Evolutionary conservation across 2,888 invertebrate species (phyloP).

Genomic region (Megastigmus dorsalis): DNA sequence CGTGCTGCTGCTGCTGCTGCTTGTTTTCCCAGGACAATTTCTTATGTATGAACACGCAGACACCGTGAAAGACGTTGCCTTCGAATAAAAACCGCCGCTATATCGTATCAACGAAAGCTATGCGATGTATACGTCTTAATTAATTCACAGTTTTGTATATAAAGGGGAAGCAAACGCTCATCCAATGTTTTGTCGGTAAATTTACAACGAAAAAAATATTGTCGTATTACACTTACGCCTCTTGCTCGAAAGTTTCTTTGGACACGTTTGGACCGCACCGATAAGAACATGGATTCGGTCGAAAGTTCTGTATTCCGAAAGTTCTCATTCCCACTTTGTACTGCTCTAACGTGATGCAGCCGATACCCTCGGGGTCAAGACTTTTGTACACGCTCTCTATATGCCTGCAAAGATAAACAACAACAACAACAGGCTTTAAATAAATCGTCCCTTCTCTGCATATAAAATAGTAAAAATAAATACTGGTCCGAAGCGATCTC

Average conservation of each 20-base stretch:
- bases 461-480: no score
- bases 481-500: no score
- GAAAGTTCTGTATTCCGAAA: constrained; percentile 61
- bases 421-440: not conserved
- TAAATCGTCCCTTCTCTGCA: not conserved
- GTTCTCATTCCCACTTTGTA: constrained; percentile 64
- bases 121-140: not conserved
- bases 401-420: constrained; percentile 62
- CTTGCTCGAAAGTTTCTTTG: constrained; percentile 60
- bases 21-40: constrained; percentile 54
- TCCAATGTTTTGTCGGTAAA: not conserved
- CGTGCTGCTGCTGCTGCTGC: constrained; percentile 40
- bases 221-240: constrained; percentile 62
- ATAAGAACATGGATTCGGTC: constrained; percentile 59
- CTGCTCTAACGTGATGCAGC: constrained; percentile 61
- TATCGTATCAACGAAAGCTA: constrained; percentile 5
- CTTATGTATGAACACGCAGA: not conserved
- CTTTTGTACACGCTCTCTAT: constrained; percentile 64
- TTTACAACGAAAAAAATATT: not conserved
- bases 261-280: constrained; percentile 57
- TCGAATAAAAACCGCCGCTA: not conserved
- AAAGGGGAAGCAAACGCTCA: no score
- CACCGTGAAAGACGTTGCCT: constrained; percentile 8
- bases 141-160: not conserved
- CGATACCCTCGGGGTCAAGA: constrained; percentile 60